phyloP scores from a whole-genome alignment of 2,888 invertebrate genomes.

The Trichopoda pennipes region DNA sequence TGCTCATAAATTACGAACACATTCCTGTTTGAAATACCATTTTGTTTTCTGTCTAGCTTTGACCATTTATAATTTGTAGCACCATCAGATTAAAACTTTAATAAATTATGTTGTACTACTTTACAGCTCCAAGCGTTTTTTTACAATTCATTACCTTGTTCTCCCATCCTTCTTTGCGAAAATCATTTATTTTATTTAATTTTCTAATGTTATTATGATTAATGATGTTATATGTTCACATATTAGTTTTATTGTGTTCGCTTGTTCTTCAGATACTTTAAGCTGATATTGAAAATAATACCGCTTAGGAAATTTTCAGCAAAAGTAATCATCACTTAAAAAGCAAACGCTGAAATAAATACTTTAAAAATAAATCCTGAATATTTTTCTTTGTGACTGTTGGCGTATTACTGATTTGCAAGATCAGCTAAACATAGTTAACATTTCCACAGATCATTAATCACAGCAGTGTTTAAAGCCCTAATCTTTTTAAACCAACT shows the following conservation, averaged over 20 bases:
- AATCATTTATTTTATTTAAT: constrained; percentile 35
- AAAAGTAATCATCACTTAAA: too few species aligned
- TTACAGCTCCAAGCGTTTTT: constrained; percentile 5
- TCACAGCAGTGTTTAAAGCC: too few species aligned
- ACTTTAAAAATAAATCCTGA: too few species aligned
- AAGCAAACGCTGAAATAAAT: too few species aligned
- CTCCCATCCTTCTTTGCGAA: background rate
- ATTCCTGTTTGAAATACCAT: background rate
- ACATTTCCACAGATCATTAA: too few species aligned
- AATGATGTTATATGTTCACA: constrained; percentile 21
- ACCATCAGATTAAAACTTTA: constrained; percentile 1
- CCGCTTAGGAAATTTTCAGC: constrained; percentile 13
- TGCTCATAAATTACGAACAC: background rate
- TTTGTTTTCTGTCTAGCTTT: background rate
- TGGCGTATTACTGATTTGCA: too few species aligned
- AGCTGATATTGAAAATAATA: background rate
- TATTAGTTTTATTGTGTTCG: constrained; percentile 15
- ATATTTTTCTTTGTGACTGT: too few species aligned
- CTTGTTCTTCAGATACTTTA: background rate
- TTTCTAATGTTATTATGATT: constrained; percentile 53
- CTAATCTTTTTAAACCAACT: too few species aligned
- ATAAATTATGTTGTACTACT: constrained; percentile 39
- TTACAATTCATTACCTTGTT: constrained; percentile 39
- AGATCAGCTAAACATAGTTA: too few species aligned
- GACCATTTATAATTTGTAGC: constrained; percentile 1